Evolutionary conservation across 2,113 vertebrate genomes (phyloP).

Genomic region (Lota lota): DNA sequence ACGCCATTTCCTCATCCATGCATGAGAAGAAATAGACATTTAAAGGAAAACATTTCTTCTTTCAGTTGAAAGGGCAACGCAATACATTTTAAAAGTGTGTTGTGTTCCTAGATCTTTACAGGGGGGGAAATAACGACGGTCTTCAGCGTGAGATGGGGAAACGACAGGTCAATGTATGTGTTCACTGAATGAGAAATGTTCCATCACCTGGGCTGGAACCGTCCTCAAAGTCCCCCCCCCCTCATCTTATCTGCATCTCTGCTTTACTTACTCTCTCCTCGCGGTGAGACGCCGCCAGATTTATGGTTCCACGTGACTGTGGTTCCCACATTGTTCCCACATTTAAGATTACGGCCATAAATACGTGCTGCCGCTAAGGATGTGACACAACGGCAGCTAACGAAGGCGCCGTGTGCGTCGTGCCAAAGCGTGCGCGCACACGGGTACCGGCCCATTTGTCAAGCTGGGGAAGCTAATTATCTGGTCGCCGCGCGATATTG

Average conservation of each 20-base stretch:
- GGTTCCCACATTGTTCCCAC: slow-evolving; percentile 44
- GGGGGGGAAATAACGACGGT: no score
- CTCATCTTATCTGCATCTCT: slow-evolving; percentile 18
- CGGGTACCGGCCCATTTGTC: slow-evolving; percentile 98
- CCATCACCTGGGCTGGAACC: slow-evolving; percentile 19
- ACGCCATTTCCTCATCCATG: slow-evolving; percentile 43
- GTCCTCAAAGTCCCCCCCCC: background rate
- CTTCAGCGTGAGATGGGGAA: no score
- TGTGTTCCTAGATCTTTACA: no score
- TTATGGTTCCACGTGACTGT: slow-evolving; percentile 29
- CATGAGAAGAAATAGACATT: slow-evolving; percentile 46
- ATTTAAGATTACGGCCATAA: slow-evolving; percentile 57
- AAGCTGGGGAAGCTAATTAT: slow-evolving; percentile 96
- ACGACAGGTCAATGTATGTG: slow-evolving; percentile 9
- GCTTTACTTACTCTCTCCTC: slow-evolving; percentile 22
- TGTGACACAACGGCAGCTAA: slow-evolving; percentile 78
- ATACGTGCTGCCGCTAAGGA: slow-evolving; percentile 82
- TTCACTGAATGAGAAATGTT: slow-evolving; percentile 4
- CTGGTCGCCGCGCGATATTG: slow-evolving; percentile 85
- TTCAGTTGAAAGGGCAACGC: no score
- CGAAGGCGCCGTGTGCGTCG: slow-evolving; percentile 85
- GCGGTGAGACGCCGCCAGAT: slow-evolving; percentile 29
- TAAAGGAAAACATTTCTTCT: slow-evolving; percentile 6
- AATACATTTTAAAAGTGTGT: no score
- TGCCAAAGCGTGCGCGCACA: slow-evolving; percentile 95